phyloP scores from a whole-genome alignment of 2,888 invertebrate genomes.

The Gnatocerus cornutus region DNA sequence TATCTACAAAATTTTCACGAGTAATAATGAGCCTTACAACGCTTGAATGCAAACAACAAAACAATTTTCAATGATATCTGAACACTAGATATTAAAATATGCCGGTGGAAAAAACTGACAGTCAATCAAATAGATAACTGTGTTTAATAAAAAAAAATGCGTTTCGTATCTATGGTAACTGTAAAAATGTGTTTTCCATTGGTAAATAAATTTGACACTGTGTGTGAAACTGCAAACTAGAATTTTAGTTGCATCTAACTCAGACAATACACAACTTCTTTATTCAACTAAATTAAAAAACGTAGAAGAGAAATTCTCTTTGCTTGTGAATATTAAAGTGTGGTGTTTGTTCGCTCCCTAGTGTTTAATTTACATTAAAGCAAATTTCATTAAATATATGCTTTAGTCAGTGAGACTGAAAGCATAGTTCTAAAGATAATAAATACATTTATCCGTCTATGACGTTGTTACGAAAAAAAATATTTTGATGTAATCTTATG shows the following conservation, averaged over 20 bases:
- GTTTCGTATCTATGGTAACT: too few species aligned
- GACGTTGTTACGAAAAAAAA: not conserved
- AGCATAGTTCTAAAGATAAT: slow-evolving; percentile 15
- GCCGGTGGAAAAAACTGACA: too few species aligned
- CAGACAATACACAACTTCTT: slow-evolving; percentile 2
- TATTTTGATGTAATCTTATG: slow-evolving; percentile 3
- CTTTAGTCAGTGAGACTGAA: slow-evolving; percentile 16
- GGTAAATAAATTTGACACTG: too few species aligned
- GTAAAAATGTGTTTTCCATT: too few species aligned
- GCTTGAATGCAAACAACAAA: too few species aligned
- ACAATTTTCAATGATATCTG: too few species aligned
- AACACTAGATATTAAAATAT: too few species aligned
- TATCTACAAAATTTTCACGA: too few species aligned
- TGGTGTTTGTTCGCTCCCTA: slow-evolving; percentile 31
- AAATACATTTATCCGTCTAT: not conserved
- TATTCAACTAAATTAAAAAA: slow-evolving; percentile 20
- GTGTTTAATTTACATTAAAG: slow-evolving; percentile 38
- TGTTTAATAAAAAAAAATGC: too few species aligned
- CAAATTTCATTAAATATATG: slow-evolving; percentile 38
- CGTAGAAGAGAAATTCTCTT: slow-evolving; percentile 33
- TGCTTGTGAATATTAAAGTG: slow-evolving; percentile 29
- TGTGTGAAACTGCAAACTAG: too few species aligned
- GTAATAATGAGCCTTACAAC: too few species aligned
- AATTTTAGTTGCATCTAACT: not conserved
- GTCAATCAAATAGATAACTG: too few species aligned